These are phyloP conservation scores for Manis pentadactyla DNA, from an alignment of 2,797 vertebrate genomes.

Conservation along the genomic window DNA sequence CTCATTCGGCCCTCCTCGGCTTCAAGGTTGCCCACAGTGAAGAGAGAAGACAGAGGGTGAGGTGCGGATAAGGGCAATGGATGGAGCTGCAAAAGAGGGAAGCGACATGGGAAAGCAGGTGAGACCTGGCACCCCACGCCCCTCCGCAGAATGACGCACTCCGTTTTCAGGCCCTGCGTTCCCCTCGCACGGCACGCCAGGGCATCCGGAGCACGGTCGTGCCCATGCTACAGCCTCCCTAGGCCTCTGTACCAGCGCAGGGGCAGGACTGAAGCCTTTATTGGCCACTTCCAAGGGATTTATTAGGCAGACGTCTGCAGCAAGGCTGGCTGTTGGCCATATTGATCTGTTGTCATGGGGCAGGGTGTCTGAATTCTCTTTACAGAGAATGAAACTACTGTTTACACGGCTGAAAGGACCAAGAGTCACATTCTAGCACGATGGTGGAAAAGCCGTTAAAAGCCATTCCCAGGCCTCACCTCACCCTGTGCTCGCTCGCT, in stretches of 20 bases:
- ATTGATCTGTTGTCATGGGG: neutral
- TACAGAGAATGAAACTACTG: neutral
- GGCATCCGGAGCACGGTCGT: rapidly evolving
- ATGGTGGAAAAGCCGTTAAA: too few species aligned
- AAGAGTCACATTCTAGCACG: neutral
- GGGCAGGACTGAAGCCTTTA: neutral
- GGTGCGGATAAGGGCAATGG: rapidly evolving
- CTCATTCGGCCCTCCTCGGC: neutral
- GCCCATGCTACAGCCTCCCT: rapidly evolving
- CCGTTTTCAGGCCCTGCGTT: neutral
- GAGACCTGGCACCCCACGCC: too few species aligned
- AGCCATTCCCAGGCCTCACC: too few species aligned
- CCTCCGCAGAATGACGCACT: too few species aligned
- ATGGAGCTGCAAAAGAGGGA: too few species aligned
- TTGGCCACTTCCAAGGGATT: neutral
- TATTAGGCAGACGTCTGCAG: rapidly evolving
- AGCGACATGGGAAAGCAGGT: rapidly evolving
- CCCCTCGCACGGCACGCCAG: neutral
- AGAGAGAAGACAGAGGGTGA: neutral
- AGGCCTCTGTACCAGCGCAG: rapidly evolving
- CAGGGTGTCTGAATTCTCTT: neutral
- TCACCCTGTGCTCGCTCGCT: rapidly evolving
- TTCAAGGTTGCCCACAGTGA: neutral
- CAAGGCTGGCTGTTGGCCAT: neutral
- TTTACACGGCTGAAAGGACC: neutral